Base-by-base conservation (phyloP, 2,888 invertebrate species). In the Meghimatium bilineatum region DNA sequence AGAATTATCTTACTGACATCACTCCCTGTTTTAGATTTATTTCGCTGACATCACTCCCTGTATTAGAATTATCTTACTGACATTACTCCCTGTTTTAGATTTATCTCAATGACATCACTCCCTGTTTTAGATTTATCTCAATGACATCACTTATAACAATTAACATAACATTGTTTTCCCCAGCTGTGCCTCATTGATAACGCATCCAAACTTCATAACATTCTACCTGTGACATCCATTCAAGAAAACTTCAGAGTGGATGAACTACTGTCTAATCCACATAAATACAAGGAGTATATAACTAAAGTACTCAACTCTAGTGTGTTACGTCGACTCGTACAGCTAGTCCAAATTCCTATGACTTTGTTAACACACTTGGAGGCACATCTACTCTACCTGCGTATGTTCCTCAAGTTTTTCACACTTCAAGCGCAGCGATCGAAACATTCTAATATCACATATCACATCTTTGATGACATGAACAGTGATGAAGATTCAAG, bases 261-360 rank as follows among this genome's bases (percentile, higher is more conserved):
- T 12, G 87, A 88, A 20, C 86, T 90, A 49, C 81, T 86, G 0
- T 49, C 77, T 29, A 87, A 89, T 69, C 78, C 79, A 17, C 89
- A 88, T 49, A 86, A 87, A 26, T 90, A 90, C 36, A 89, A 91
- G 78, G 90, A 91, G 56, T 90, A 90, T 84, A 88, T 91, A n/a
- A 88, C 86, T 32, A 85, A 89, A 77, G 88, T 89, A 36, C 85
- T 91, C 38, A 90, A 90, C 84, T 82, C 78, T 83, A 89, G 90
- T 0, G 90, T 91, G 17, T 85, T 91, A n/a, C 87, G 87, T 69
- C 86, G 87, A 23, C 82, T 91, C 29, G 87, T 90, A 1, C 77
- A 82, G 20, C 82, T 87, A 67, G 80, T 91, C 29, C 87, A 85
- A 34, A 86, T 91, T 38, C 91, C 91, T 2, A 80, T 86, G 20